Evolutionary conservation across 2,113 vertebrate species (phyloP).

Genomic region (Eulemur macaco): DNA sequence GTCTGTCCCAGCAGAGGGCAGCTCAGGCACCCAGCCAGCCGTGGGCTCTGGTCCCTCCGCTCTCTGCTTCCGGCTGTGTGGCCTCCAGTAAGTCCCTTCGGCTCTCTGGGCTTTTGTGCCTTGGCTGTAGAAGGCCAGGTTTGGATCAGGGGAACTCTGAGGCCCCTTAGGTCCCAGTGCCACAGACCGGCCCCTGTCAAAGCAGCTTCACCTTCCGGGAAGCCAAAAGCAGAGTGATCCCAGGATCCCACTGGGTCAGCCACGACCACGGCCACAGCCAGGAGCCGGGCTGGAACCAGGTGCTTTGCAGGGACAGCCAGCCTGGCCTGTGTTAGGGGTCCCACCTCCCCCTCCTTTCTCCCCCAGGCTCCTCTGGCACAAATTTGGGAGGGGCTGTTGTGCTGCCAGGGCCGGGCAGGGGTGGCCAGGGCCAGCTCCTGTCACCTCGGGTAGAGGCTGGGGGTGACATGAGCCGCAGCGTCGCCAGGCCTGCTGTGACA

Average conservation of each 20-base stretch:
- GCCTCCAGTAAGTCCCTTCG: background rate
- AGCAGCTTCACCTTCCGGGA: background rate
- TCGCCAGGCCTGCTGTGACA: background rate
- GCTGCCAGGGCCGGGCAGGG: background rate
- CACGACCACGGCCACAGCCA: fast-evolving
- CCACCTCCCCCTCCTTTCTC: background rate
- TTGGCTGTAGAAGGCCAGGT: background rate
- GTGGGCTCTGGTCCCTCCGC: background rate
- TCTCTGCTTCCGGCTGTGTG: background rate
- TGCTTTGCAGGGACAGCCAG: background rate
- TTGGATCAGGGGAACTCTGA: background rate
- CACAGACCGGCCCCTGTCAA: background rate
- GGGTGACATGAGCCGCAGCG: background rate
- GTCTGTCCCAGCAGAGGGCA: background rate
- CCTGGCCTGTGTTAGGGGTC: background rate
- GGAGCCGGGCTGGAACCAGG: background rate
- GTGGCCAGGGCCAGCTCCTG: background rate
- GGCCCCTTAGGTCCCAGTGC: background rate
- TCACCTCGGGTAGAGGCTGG: background rate
- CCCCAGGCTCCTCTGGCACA: background rate
- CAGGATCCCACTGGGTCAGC: background rate
- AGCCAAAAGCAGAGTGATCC: background rate
- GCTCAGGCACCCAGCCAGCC: background rate
- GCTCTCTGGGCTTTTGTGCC: background rate
- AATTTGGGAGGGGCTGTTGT: background rate